Evolutionary conservation across 2,113 vertebrate genomes (phyloP).

Genomic region (Camelus bactrianus): DNA sequence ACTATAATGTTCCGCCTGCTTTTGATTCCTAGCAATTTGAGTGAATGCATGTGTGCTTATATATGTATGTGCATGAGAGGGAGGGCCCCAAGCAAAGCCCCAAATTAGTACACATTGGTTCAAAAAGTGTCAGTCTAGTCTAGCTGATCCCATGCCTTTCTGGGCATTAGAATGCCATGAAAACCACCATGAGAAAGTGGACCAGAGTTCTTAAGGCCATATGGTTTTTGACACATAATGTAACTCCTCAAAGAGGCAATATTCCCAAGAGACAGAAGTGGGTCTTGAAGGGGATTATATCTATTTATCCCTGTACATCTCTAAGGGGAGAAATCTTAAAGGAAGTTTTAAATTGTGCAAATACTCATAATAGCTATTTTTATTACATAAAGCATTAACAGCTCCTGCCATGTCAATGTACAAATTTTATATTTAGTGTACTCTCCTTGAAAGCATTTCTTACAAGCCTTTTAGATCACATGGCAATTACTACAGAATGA

Average conservation of each 20-base stretch:
- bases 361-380: background rate
- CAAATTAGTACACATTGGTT: background rate
- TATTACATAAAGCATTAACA: background rate
- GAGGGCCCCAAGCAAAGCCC: background rate
- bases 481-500: background rate
- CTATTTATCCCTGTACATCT: background rate
- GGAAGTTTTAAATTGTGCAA: background rate
- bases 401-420: background rate
- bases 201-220: background rate
- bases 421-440: background rate
- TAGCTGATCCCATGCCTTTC: background rate
- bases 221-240: background rate
- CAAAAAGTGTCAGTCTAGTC: background rate
- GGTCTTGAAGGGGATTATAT: background rate
- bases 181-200: background rate
- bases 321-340: background rate
- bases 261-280: background rate
- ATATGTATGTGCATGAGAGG: background rate
- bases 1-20: background rate
- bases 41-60: background rate
- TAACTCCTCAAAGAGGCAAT: background rate
- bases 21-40: slow-evolving; percentile 23
- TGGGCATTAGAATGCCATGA: background rate
- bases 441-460: background rate
- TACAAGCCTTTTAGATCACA: background rate